Conservation (phyloP, 2,797 vertebrate species). For the Ibycter americanus region DNA sequence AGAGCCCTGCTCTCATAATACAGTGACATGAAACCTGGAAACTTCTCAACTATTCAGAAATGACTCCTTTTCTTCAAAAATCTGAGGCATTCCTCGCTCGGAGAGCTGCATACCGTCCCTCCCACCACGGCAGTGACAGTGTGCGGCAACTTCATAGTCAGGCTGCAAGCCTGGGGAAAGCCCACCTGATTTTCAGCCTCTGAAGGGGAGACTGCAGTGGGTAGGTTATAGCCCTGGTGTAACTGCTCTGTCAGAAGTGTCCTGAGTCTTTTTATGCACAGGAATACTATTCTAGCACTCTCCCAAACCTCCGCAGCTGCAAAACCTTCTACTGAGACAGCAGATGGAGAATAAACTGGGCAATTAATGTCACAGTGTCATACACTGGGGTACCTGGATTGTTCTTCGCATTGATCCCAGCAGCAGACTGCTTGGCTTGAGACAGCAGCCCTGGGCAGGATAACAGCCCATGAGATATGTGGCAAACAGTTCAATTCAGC, state of each 20-base stretch:
- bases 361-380: rapidly evolving
- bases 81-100: background rate
- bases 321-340: background rate
- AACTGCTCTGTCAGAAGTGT: background rate
- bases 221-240: background rate
- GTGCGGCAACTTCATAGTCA: background rate
- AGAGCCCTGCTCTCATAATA: background rate
- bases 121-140: background rate
- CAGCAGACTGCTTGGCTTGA: background rate
- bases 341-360: background rate
- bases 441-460: background rate
- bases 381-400: background rate
- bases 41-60: background rate
- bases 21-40: background rate
- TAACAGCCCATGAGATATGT: rapidly evolving
- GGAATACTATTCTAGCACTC: background rate
- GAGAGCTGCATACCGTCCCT: background rate
- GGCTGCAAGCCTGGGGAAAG: background rate
- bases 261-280: background rate
- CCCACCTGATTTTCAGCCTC: background rate
- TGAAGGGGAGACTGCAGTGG: background rate
- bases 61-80: background rate
- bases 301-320: background rate
- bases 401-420: background rate
- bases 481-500: background rate